A percentile compares a stretch with the other conserved stretches of the same genome.
These are phyloP conservation scores for Euphysa ruthae DNA, from an alignment of 30 jellyfish, hydroid and myxozoan species.

Conservation along the genomic window DNA sequence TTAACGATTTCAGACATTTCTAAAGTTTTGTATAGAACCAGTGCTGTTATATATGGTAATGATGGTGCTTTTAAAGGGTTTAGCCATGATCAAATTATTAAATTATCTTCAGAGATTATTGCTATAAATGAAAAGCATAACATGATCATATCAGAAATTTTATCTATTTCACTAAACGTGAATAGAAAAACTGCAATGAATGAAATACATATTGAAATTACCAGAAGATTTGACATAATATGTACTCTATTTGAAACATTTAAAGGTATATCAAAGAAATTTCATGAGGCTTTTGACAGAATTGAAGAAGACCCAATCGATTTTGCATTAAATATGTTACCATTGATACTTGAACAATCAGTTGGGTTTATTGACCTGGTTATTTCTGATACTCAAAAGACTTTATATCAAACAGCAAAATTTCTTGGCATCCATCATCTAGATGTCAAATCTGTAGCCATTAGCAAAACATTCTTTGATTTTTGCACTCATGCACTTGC, in stretches of 20 bases:
- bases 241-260: constrained; percentile 70
- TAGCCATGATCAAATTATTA: too few relatives aligned
- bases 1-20: too few relatives aligned
- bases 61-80: too few relatives aligned
- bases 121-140: too few relatives aligned
- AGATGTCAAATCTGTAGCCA: constrained; percentile 55
- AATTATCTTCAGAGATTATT: too few relatives aligned
- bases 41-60: too few relatives aligned
- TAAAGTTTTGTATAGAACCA: constrained; percentile 47
- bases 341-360: constrained; percentile 54
- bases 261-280: constrained; percentile 49
- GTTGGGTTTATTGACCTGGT: constrained; percentile 41
- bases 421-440: constrained; percentile 41
- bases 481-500: constrained; percentile 62
- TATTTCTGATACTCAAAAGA: constrained; percentile 45
- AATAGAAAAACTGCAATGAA: too few relatives aligned
- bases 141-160: too few relatives aligned
- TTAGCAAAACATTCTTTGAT: constrained; percentile 60
- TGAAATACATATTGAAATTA: too few relatives aligned
- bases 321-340: constrained; percentile 74
- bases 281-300: constrained; percentile 58
- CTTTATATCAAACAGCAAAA: constrained; percentile 40
- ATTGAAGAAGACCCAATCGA: constrained; percentile 71
- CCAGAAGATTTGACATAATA: constrained; percentile 49
- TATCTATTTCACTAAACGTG: too few relatives aligned